phyloP scores from a whole-genome alignment of 2,797 vertebrate species.

The Phrynocephalus vlangalii region DNA sequence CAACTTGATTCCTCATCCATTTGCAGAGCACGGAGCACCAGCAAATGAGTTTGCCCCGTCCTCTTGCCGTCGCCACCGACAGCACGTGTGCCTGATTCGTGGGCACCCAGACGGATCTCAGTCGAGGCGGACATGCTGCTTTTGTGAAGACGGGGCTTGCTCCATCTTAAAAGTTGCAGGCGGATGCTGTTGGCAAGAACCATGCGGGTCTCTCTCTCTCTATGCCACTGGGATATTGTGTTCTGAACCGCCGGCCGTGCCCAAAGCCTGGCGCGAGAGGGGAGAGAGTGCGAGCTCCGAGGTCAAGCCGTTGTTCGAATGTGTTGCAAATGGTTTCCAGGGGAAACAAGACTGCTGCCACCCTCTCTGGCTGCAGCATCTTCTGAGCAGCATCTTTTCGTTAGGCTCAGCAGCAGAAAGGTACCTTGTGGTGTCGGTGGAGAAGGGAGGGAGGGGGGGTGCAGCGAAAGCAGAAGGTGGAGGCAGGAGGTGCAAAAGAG shows the following conservation, averaged over 20 bases:
- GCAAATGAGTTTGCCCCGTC: slow-evolving; percentile 56
- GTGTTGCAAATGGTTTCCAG: slow-evolving; percentile 77
- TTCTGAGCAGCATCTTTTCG: slow-evolving; percentile 60
- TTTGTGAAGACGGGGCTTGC: slow-evolving; percentile 30
- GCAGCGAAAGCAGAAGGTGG: slow-evolving; percentile 56
- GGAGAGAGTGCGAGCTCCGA: slow-evolving; percentile 58
- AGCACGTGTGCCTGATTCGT: slow-evolving; percentile 28
- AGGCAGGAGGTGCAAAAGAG: slow-evolving; percentile 36
- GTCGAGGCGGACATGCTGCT: slow-evolving; percentile 42
- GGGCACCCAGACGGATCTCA: slow-evolving; percentile 9
- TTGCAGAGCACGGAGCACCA: slow-evolving; percentile 55
- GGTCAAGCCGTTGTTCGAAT: slow-evolving; percentile 76
- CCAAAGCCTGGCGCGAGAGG: slow-evolving; percentile 22
- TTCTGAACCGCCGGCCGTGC: slow-evolving; percentile 42
- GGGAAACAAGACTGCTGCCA: slow-evolving; percentile 76
- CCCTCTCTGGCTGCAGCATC: slow-evolving; percentile 65
- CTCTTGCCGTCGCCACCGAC: slow-evolving; percentile 41
- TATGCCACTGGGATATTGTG: slow-evolving; percentile 10
- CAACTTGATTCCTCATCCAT: slow-evolving; percentile 22
- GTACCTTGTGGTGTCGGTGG: slow-evolving; percentile 42
- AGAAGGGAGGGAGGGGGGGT: slow-evolving; percentile 45
- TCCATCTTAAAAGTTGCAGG: slow-evolving; percentile 10
- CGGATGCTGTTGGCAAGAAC: background rate
- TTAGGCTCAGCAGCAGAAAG: slow-evolving; percentile 49
- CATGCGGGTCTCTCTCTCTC: no score